These are phyloP conservation scores for Podotricha telesiphe DNA, from an alignment of 2,888 invertebrate species.

Conservation along the genomic window DNA sequence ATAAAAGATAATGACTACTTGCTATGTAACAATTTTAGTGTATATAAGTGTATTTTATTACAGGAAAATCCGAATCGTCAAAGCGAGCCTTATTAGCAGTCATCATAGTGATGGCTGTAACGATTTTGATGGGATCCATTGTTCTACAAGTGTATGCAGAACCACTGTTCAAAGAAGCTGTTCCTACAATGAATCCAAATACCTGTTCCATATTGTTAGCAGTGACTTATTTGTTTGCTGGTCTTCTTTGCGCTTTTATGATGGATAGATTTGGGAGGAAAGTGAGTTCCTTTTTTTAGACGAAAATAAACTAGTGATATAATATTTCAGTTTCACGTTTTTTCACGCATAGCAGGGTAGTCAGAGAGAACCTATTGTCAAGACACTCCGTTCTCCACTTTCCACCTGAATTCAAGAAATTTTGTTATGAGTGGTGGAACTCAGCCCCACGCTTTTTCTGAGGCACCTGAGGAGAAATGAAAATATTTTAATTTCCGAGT, in stretches of 20 bases:
- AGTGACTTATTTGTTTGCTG: slow-evolving; percentile 60
- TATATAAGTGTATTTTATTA: slow-evolving; percentile 20
- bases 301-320: too few relatives aligned
- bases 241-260: slow-evolving; percentile 57
- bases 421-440: too few relatives aligned
- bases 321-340: not conserved
- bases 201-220: slow-evolving; percentile 69
- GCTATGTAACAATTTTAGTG: not conserved
- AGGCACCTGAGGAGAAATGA: too few relatives aligned
- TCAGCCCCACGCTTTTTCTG: too few relatives aligned
- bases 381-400: too few relatives aligned
- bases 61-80: slow-evolving; percentile 66
- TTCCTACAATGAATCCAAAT: slow-evolving; percentile 69
- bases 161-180: slow-evolving; percentile 68
- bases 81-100: slow-evolving; percentile 58
- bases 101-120: slow-evolving; percentile 59
- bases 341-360: not conserved
- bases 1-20: too few relatives aligned
- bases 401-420: too few relatives aligned
- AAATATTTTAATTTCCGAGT: too few relatives aligned
- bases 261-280: slow-evolving; percentile 70
- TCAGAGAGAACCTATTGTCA: too few relatives aligned
- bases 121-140: slow-evolving; percentile 70
- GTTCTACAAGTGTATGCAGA: slow-evolving; percentile 75
- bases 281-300: slow-evolving; percentile 52